These are phyloP conservation scores for Eueremaeus valkanovi DNA, from an alignment of 2,888 invertebrate species.

Conservation along the genomic window DNA sequence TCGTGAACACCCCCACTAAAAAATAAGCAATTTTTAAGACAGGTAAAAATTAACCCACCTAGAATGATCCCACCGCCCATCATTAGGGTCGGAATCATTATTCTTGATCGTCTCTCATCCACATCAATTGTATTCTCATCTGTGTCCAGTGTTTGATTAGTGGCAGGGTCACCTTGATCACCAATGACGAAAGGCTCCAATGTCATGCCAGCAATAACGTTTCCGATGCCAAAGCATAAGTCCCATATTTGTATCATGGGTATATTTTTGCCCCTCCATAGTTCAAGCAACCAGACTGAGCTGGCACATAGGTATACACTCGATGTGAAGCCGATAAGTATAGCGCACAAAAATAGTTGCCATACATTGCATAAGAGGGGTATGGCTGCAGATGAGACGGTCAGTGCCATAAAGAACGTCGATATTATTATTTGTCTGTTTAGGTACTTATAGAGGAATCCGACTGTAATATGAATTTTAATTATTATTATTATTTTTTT, in stretches of 20 bases:
- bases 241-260: conserved; percentile 36
- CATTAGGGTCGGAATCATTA: too few species aligned
- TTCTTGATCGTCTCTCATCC: too few species aligned
- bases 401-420: not conserved
- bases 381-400: not conserved
- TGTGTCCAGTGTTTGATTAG: too few species aligned
- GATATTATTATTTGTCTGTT: conserved; percentile 22
- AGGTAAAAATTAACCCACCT: too few species aligned
- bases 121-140: too few species aligned
- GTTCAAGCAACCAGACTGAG: conserved; percentile 23
- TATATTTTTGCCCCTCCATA: conserved; percentile 33
- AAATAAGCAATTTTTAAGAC: too few species aligned
- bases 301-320: too few species aligned
- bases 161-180: not conserved
- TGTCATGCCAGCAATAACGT: conserved; percentile 22
- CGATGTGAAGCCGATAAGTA: conserved; percentile 4
- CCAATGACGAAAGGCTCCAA: not conserved
- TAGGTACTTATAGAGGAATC: conserved; percentile 14
- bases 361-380: not conserved
- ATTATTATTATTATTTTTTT: too few species aligned
- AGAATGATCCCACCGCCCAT: too few species aligned
- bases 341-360: not conserved
- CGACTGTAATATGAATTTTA: too few species aligned
- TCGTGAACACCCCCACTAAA: too few species aligned
- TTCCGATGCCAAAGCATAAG: conserved; percentile 39